Conservation (phyloP, 2,888 invertebrate species). For the Serripes groenlandicus region DNA sequence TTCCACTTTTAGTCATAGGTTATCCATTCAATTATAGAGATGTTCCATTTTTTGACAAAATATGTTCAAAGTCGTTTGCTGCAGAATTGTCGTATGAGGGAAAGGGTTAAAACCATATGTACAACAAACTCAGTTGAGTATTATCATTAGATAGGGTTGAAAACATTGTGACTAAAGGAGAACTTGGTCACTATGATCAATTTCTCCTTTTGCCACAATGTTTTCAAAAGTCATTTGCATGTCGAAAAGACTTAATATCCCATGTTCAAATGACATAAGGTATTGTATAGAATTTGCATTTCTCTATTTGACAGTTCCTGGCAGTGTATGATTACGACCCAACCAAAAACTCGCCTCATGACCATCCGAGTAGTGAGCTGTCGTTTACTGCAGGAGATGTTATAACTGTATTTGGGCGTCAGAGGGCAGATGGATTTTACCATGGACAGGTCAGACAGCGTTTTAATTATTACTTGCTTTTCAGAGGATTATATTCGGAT, state of each 20-base stretch:
- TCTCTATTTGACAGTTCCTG: slow-evolving; percentile 77
- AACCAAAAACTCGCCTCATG: slow-evolving; percentile 79
- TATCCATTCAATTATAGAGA: too few species aligned
- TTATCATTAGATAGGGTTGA: not conserved
- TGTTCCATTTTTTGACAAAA: too few species aligned
- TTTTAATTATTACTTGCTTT: too few species aligned
- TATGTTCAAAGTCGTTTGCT: too few species aligned
- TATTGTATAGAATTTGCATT: not conserved
- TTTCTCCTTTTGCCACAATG: not conserved
- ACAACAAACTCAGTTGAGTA: too few species aligned
- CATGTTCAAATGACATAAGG: not conserved
- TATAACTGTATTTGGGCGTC: slow-evolving; percentile 82
- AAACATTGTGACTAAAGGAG: slow-evolving; percentile 5
- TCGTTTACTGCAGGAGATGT: slow-evolving; percentile 83
- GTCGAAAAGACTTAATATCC: not conserved
- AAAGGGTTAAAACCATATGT: too few species aligned
- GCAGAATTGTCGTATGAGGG: too few species aligned
- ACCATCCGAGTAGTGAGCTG: slow-evolving; percentile 79
- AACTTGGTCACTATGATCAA: not conserved
- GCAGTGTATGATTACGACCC: slow-evolving; percentile 85
- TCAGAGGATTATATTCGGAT: too few species aligned
- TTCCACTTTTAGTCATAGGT: too few species aligned
- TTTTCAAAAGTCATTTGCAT: not conserved
- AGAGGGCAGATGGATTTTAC: slow-evolving; percentile 83
- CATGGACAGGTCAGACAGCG: slow-evolving; percentile 80